These are phyloP conservation scores for Phoebastria nigripes DNA, from an alignment of 2,797 vertebrate genomes.

Conservation along the genomic window DNA sequence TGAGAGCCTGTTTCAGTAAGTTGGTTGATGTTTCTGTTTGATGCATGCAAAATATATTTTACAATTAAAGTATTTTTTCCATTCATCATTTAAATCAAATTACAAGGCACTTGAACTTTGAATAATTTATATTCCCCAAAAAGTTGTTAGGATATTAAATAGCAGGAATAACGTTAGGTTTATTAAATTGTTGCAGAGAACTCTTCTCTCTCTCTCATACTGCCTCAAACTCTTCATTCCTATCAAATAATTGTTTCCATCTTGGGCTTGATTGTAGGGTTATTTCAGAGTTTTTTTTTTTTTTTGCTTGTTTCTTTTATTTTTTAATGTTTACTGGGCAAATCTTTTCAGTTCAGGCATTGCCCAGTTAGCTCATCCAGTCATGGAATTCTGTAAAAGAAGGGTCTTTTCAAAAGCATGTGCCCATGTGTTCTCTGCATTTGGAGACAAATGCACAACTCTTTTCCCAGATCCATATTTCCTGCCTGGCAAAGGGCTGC, in stretches of 20 bases:
- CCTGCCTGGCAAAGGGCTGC: not conserved
- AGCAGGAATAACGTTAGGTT: slow-evolving; percentile 18
- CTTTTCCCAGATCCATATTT: not conserved
- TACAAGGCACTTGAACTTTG: slow-evolving; percentile 20
- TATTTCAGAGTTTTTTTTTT: not conserved
- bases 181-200: slow-evolving; percentile 14
- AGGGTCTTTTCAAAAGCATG: not conserved
- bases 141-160: slow-evolving; percentile 54
- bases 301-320: not conserved
- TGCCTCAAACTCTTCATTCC: not conserved
- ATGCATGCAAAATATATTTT: slow-evolving; percentile 41
- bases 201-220: not conserved
- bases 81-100: slow-evolving; percentile 41
- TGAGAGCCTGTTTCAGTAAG: slow-evolving; percentile 23
- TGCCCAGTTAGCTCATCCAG: not conserved
- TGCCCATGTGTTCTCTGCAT: not conserved
- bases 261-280: not conserved
- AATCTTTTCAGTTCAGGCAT: not conserved
- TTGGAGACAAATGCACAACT: not conserved
- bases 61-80: slow-evolving; percentile 41
- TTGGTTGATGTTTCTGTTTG: not conserved
- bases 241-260: not conserved
- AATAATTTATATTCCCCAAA: slow-evolving; percentile 57
- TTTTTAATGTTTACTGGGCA: not conserved
- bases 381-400: not conserved